phyloP scores from a whole-genome alignment of 2,797 vertebrate genomes.

The Enteromius radiatus region DNA sequence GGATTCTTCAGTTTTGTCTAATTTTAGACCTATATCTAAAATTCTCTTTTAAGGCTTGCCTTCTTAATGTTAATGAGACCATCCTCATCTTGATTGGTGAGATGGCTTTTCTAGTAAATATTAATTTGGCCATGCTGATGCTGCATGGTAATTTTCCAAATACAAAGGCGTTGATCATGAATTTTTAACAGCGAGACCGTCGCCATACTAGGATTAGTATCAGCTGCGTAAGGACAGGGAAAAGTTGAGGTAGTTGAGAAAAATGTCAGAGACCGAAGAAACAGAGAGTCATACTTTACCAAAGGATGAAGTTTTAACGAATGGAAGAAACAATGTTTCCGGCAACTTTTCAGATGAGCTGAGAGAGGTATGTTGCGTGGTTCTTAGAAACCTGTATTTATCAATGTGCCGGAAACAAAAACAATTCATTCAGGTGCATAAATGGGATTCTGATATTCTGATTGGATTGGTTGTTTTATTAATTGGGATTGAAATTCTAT shows the following conservation, averaged over 20 bases:
- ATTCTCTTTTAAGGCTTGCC: too few species aligned
- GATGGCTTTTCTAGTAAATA: not conserved
- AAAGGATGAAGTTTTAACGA: constrained; percentile 51
- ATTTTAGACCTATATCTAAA: too few species aligned
- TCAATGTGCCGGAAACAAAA: not conserved
- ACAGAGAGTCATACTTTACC: constrained; percentile 47
- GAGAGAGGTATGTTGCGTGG: constrained; percentile 65
- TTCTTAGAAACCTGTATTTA: not conserved
- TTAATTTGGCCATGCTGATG: not conserved
- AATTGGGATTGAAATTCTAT: not conserved
- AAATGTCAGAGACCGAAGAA: constrained; percentile 62
- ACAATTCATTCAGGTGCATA: too few species aligned
- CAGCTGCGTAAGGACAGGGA: not conserved
- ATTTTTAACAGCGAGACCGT: not conserved
- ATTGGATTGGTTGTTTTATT: not conserved
- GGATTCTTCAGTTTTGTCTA: too few species aligned
- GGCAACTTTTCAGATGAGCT: constrained; percentile 49
- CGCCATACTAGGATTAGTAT: not conserved
- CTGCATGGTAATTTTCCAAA: not conserved
- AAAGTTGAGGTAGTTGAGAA: not conserved
- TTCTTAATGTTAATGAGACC: not conserved
- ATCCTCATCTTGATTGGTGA: not conserved
- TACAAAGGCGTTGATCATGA: not conserved
- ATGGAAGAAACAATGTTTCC: constrained; percentile 55
- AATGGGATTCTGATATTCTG: not conserved